A percentile compares a stretch with the other conserved stretches of the same genome.
Conservation (phyloP, 2,113 vertebrate genomes). For the Amphiprion percula region DNA sequence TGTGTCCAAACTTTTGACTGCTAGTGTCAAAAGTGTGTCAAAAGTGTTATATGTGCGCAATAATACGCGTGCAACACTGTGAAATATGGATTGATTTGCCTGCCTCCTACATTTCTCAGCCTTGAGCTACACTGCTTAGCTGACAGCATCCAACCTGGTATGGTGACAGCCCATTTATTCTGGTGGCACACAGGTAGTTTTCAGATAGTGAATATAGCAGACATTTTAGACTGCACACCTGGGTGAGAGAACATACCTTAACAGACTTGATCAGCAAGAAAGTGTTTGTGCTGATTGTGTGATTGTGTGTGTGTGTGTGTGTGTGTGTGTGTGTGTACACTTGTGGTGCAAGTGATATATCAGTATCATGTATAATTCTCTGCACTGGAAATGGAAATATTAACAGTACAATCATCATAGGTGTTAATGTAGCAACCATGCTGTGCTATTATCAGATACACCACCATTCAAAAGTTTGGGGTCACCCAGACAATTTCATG, state of each 20-base stretch:
- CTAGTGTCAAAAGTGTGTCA: not conserved
- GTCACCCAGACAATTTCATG: no score
- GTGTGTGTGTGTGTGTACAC: not conserved
- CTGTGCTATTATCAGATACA: not conserved
- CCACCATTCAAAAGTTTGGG: no score
- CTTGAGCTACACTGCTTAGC: constrained; percentile 16
- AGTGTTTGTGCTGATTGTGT: constrained; percentile 32
- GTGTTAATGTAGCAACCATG: not conserved
- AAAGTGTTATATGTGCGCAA: not conserved
- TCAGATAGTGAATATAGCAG: constrained; percentile 26
- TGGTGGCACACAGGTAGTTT: constrained; percentile 32
- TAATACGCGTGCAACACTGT: not conserved
- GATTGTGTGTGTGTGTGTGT: not conserved
- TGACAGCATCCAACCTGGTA: constrained; percentile 45
- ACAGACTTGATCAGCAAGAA: constrained; percentile 51
- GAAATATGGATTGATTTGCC: constrained; percentile 52
- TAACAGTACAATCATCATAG: not conserved
- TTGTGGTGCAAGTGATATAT: not conserved
- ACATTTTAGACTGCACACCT: constrained; percentile 42
- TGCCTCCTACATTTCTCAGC: constrained; percentile 31
- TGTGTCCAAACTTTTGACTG: no score
- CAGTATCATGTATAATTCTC: constrained; percentile 10
- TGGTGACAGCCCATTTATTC: constrained; percentile 62
- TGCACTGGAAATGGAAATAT: not conserved
- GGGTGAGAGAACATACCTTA: constrained; percentile 3